A percentile compares a stretch with the other conserved stretches of the same genome.
These are phyloP conservation scores for Melopsittacus undulatus DNA, from an alignment of 2,797 vertebrate genomes.

Conservation along the genomic window DNA sequence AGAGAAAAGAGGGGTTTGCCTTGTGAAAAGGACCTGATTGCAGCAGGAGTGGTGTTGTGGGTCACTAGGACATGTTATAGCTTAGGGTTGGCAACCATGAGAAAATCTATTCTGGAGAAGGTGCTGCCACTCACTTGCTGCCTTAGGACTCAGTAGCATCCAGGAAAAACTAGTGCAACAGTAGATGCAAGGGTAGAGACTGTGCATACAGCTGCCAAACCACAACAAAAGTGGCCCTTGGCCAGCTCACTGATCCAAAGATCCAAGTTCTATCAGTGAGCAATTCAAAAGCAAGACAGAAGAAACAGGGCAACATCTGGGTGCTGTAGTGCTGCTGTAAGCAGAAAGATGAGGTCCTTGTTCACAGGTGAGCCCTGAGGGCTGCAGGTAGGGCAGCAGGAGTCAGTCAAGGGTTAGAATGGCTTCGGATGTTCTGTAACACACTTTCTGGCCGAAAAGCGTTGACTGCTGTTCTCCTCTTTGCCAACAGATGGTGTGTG, in stretches of 20 bases:
- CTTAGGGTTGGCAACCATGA: background rate
- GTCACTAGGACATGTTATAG: background rate
- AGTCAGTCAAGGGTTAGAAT: background rate
- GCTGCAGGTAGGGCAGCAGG: background rate
- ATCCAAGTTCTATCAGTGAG: background rate
- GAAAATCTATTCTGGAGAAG: background rate
- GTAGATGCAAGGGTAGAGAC: background rate
- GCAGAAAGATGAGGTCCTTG: background rate
- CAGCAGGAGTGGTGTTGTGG: background rate
- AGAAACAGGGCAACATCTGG: background rate
- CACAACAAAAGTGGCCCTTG: background rate
- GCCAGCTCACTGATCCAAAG: background rate
- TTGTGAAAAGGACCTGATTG: background rate
- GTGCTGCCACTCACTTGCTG: background rate
- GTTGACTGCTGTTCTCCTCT: slow-evolving; percentile 2
- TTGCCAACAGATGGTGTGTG: slow-evolving; percentile 72
- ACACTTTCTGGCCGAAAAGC: background rate
- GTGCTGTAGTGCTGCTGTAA: background rate
- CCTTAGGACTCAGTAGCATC: background rate
- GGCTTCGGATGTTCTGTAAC: background rate
- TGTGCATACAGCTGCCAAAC: background rate
- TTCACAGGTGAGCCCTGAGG: background rate
- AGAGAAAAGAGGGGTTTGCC: background rate
- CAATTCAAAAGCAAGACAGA: background rate
- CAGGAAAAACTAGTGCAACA: background rate